phyloP scores from a whole-genome alignment of 2,888 invertebrate genomes.

The Cheilosia soror region DNA sequence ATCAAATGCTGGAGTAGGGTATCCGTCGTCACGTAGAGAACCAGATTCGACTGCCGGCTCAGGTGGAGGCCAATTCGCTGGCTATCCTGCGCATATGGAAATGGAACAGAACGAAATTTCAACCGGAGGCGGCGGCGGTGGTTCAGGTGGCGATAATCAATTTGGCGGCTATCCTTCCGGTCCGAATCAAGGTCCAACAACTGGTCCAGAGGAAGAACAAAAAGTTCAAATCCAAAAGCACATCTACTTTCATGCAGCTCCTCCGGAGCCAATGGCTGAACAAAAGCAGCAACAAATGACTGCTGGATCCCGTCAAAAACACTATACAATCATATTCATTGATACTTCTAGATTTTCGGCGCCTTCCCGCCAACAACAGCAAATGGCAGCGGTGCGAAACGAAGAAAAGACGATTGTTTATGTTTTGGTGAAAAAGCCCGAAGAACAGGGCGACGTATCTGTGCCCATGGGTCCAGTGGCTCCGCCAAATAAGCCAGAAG shows the following conservation, averaged over 20 bases:
- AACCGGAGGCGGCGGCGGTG: neutral
- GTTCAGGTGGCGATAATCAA: neutral
- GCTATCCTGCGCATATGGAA: conserved; percentile 3
- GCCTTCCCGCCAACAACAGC: neutral
- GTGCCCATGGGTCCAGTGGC: neutral
- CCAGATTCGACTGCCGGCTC: neutral
- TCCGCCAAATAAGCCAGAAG: conserved; percentile 18
- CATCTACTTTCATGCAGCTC: conserved; percentile 19
- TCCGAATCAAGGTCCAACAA: neutral
- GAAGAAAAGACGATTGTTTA: conserved; percentile 25
- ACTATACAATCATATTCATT: conserved; percentile 24
- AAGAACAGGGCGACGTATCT: neutral
- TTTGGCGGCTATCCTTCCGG: neutral
- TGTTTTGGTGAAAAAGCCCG: conserved; percentile 21
- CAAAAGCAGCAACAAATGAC: neutral
- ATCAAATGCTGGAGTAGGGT: neutral
- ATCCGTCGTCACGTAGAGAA: neutral
- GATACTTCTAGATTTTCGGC: conserved; percentile 12
- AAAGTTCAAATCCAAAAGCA: conserved; percentile 3
- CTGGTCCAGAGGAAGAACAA: neutral
- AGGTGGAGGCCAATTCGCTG: neutral
- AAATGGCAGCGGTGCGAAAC: neutral
- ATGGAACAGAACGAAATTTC: neutral
- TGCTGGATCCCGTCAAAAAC: conserved; percentile 3
- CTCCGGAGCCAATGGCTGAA: neutral